Base-by-base conservation (phyloP, 2,888 invertebrate genomes). In the Lacanobia wlatinum region DNA sequence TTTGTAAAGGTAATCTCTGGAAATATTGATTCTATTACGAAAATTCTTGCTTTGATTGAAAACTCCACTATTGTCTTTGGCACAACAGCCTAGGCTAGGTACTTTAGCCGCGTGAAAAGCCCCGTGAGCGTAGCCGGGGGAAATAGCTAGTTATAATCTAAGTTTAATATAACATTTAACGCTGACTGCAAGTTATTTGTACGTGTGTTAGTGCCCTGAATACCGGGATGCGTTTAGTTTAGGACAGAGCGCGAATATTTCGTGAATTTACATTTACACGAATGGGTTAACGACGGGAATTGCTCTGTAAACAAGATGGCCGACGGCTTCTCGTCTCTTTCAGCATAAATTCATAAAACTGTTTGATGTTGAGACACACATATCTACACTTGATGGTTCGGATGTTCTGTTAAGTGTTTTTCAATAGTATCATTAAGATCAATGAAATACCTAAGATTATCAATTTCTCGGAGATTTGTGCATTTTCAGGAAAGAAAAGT, bases 151-250 rank as follows among this genome's bases (percentile, higher is more conserved):
- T 18, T 46, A 12, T 40, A 28, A 50, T 16, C 4, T n/a, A 75
- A 62, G 55, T 69, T 62, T 50, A 68, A 55, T 43, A 72, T 58
- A 78, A 63, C 58, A 76, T 61, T 48, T 56, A 52, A 48, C 64
- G 58, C 38, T 21, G 40, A 52, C 2, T 58, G 61, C 59, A 64
- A 80, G 53, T 70, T 74, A 71, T 72, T 70, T 80, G 52, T 50
- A 59, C 21, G 40, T 74, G 43, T 72, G 70, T 70, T 76, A 60
- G 58, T 80, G 81, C 28, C 56, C 81, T 65, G 50, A 70, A 83
- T 83, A 70, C 80, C 84, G 28, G 16, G 79, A 70, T 78, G 62
- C 23, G 67, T 73, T 68, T 70, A 73, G 68, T 78, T 81, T 68
- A 67, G 52, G 83, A 62, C 74, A 69, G 60, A 0, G 67, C 43